These are phyloP conservation scores for Brachyhypopomus gauderio DNA, from an alignment of 2,113 vertebrate genomes.

Conservation along the genomic window DNA sequence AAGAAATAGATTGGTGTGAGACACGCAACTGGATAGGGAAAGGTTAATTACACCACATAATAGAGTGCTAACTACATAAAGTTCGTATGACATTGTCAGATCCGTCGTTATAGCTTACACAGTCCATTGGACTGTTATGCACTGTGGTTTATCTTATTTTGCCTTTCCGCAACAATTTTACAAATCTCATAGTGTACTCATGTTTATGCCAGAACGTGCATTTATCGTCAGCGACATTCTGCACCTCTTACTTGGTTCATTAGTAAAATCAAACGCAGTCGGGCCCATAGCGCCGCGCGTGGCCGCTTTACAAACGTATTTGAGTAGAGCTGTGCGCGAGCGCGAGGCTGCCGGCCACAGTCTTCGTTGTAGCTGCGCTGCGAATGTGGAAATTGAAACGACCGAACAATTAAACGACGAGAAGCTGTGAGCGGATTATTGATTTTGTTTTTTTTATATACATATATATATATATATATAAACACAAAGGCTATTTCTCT, in stretches of 20 bases:
- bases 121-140: neutral
- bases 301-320: conserved; percentile 61
- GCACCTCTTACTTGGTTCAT: neutral
- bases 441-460: conserved; percentile 4
- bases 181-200: too few relatives aligned
- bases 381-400: conserved; percentile 61
- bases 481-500: conserved; percentile 60
- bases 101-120: neutral
- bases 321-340: conserved; percentile 69
- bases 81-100: conserved; percentile 4
- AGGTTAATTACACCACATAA: conserved; percentile 43
- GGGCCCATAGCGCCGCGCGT: conserved; percentile 55
- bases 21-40: conserved; percentile 35
- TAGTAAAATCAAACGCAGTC: neutral
- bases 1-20: conserved; percentile 32
- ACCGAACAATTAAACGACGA: conserved; percentile 46
- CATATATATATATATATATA: neutral
- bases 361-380: conserved; percentile 50
- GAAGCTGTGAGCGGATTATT: conserved; percentile 20
- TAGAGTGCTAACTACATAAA: conserved; percentile 27
- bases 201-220: too few relatives aligned
- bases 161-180: neutral
- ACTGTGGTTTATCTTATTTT: neutral
- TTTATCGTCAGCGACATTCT: neutral
- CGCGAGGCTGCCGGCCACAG: conserved; percentile 65